These are phyloP conservation scores for Melanotaenia pygmaea DNA, from an alignment of 2,797 vertebrate genomes.

Conservation along the genomic window DNA sequence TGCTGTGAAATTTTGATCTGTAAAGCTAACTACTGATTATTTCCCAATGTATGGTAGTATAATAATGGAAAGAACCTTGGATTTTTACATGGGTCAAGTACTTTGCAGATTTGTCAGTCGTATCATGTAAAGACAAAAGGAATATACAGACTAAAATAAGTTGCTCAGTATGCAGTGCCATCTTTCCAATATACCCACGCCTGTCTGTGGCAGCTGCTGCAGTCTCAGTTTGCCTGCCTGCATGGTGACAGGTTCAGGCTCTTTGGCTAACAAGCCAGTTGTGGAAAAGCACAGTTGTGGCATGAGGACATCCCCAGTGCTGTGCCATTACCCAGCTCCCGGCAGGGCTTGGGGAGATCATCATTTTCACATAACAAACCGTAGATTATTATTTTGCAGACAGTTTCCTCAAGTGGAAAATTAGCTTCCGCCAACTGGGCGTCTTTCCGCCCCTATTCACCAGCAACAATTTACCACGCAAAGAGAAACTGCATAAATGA, in stretches of 20 bases:
- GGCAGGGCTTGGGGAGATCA: constrained; percentile 68
- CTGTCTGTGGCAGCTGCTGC: constrained; percentile 53
- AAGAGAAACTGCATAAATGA: constrained; percentile 70
- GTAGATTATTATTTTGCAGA: constrained; percentile 82
- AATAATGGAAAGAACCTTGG: not conserved
- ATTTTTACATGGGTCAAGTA: not conserved
- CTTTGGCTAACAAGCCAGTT: constrained; percentile 72
- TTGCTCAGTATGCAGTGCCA: constrained; percentile 40
- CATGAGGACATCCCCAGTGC: constrained; percentile 60
- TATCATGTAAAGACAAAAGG: not conserved
- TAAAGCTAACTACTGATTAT: not conserved
- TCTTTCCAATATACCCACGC: constrained; percentile 16
- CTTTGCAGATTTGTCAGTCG: not conserved
- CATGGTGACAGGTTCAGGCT: constrained; percentile 59
- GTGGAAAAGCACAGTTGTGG: constrained; percentile 62
- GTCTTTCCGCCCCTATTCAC: constrained; percentile 64
- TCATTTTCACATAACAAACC: constrained; percentile 82
- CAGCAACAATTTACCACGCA: constrained; percentile 64
- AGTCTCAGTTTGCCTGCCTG: constrained; percentile 41
- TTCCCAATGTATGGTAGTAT: not conserved
- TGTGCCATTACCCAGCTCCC: constrained; percentile 79
- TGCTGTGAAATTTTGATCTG: not conserved
- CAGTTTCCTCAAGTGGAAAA: constrained; percentile 83
- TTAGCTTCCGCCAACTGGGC: constrained; percentile 70
- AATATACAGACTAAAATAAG: constrained; percentile 15